Evolutionary conservation across 2,797 vertebrate genomes (phyloP).

Genomic region (Chelon labrosus): DNA sequence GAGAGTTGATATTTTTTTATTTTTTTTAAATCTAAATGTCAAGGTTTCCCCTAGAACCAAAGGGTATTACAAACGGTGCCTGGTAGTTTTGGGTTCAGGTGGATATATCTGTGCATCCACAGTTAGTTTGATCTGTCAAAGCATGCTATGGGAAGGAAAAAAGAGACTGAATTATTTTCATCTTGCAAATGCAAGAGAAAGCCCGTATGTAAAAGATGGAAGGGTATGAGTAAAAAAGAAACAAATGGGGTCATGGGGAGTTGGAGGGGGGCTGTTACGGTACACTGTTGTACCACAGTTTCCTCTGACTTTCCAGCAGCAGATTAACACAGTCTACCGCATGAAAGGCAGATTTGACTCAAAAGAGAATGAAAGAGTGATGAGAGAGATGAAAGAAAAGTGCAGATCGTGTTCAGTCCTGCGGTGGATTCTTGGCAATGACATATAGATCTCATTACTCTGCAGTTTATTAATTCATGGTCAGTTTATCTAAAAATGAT

Average conservation of each 20-base stretch:
- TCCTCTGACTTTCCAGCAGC: not conserved
- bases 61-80: not conserved
- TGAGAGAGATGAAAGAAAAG: conserved; percentile 10
- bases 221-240: not conserved
- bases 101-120: conserved; percentile 1
- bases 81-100: not conserved
- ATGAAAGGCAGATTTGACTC: not conserved
- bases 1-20: not conserved
- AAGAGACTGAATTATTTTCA: not conserved
- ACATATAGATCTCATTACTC: conserved; percentile 31
- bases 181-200: not conserved
- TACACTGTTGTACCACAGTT: not conserved
- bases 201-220: not conserved
- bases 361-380: not conserved
- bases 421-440: conserved; percentile 25
- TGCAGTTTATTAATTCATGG: conserved; percentile 40
- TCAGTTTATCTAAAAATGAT: conserved; percentile 12
- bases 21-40: conserved; percentile 34
- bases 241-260: not conserved
- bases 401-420: conserved; percentile 34
- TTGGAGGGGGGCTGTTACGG: not conserved
- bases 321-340: conserved; percentile 1
- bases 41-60: conserved; percentile 9
- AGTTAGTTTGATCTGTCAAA: conserved; percentile 9
- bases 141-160: not conserved